Percentiles rank a stretch among this genome's conserved stretches.
These are phyloP conservation scores for Hippopotamus amphibius DNA, from an alignment of 2,113 vertebrate species.

Conservation along the genomic window DNA sequence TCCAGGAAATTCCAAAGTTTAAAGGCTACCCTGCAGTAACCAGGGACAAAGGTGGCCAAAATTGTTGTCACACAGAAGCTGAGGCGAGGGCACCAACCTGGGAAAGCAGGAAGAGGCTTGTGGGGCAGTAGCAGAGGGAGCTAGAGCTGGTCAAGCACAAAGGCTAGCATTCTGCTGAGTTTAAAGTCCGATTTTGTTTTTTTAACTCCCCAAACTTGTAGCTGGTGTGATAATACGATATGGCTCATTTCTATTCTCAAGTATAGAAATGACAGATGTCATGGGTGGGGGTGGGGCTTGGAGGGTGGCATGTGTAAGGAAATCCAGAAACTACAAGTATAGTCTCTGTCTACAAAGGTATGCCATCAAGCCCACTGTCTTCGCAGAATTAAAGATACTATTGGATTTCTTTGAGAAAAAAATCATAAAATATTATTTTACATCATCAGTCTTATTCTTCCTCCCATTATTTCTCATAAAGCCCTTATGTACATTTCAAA, in stretches of 20 bases:
- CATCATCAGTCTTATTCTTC: background rate
- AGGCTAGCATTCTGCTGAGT: background rate
- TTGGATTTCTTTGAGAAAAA: background rate
- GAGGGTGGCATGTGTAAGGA: background rate
- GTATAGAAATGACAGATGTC: background rate
- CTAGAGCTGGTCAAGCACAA: background rate
- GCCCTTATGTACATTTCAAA: background rate
- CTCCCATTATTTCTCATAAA: background rate
- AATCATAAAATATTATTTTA: slow-evolving; percentile 5
- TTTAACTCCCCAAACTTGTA: background rate
- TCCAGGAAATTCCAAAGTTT: background rate
- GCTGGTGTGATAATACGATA: background rate
- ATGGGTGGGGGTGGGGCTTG: too few species aligned
- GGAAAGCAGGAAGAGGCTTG: background rate
- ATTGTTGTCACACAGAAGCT: background rate
- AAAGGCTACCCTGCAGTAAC: background rate
- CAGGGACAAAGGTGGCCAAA: background rate
- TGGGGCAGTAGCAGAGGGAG: background rate
- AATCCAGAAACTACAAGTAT: background rate
- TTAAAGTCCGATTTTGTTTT: background rate
- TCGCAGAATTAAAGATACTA: background rate
- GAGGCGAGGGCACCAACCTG: background rate
- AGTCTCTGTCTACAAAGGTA: background rate
- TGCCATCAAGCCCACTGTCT: background rate
- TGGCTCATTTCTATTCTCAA: slow-evolving; percentile 4